Conservation (phyloP, 1,140 invertebrate genomes). For the Macrocentrus cingulum region DNA sequence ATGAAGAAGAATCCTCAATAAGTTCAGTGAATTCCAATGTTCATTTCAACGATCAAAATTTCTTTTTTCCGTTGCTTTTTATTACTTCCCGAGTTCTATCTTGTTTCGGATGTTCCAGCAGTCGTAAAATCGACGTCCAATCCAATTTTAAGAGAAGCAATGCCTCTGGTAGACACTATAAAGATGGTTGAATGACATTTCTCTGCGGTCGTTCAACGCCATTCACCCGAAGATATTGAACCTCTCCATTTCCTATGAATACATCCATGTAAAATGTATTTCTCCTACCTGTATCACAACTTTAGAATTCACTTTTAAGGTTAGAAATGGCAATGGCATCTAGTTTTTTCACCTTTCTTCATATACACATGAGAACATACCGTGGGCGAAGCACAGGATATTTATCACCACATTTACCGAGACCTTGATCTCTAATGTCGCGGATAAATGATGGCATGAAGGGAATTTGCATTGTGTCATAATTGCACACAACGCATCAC, state of each 20-base stretch:
- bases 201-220: not conserved
- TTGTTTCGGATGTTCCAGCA: not conserved
- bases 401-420: not conserved
- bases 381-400: not conserved
- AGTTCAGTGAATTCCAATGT: no score
- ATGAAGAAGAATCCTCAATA: no score
- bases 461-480: constrained; percentile 10
- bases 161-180: not conserved
- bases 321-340: not conserved
- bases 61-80: not conserved
- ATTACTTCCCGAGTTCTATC: not conserved
- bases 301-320: no score
- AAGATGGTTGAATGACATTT: not conserved
- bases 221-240: not conserved
- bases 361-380: not conserved
- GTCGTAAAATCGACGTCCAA: constrained; percentile 1
- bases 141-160: not conserved
- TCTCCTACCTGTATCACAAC: no score
- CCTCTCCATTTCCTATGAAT: not conserved
- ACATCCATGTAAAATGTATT: no score
- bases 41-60: no score
- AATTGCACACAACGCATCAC: constrained; percentile 10
- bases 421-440: constrained; percentile 20
- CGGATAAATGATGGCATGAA: constrained; percentile 6
- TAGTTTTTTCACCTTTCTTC: not conserved